Percentiles rank a stretch among this genome's conserved stretches.
Conservation (phyloP, 2,797 vertebrate species). For the Anguilla megastoma region DNA sequence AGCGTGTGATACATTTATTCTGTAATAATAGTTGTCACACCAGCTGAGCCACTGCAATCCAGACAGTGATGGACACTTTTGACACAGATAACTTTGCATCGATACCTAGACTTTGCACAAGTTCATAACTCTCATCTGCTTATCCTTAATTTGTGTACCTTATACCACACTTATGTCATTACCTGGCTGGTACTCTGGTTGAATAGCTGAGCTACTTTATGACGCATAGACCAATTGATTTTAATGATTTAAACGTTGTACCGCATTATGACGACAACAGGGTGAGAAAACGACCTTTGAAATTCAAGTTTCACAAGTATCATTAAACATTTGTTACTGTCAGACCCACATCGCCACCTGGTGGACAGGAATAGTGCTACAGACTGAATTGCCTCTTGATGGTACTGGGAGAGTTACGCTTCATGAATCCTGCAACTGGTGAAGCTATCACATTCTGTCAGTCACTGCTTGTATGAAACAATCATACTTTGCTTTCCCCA, state of each 20-base stretch:
- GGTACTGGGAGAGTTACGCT: not conserved
- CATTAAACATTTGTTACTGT: not conserved
- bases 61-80: not conserved
- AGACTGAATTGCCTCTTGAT: not conserved
- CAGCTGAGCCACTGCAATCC: conserved; percentile 15
- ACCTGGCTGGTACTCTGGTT: not conserved
- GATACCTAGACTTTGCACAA: not conserved
- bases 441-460: not conserved
- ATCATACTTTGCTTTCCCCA: not conserved
- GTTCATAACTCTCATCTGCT: not conserved
- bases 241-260: not conserved
- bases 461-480: not conserved
- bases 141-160: not conserved
- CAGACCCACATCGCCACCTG: conserved; percentile 62
- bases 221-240: not conserved
- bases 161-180: not conserved
- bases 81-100: not conserved
- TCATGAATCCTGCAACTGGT: not conserved
- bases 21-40: conserved; percentile 14
- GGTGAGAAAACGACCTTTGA: not conserved
- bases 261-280: not conserved
- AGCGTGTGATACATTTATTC: conserved; percentile 21
- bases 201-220: not conserved
- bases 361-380: conserved; percentile 58
- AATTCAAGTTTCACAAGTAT: not conserved